These are phyloP conservation scores for Cebidichthys violaceus DNA, from an alignment of 2,113 vertebrate species.

Conservation along the genomic window DNA sequence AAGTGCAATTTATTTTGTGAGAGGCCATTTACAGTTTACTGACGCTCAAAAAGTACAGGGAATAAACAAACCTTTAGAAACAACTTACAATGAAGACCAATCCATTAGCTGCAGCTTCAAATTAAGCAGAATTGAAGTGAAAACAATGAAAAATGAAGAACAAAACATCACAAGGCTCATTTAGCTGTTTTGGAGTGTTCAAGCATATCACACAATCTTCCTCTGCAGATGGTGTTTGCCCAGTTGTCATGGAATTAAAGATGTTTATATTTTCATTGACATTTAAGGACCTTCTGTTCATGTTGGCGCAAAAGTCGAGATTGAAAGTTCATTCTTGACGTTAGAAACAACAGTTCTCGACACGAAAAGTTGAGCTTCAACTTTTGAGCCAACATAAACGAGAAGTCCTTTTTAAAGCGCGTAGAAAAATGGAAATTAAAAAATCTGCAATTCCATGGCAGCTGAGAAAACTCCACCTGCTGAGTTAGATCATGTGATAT, in stretches of 20 bases:
- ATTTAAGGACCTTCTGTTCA: conserved; percentile 1
- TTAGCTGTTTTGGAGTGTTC: not conserved
- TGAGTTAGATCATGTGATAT: not conserved
- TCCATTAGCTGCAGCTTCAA: not conserved
- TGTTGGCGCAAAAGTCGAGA: not conserved
- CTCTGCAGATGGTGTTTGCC: not conserved
- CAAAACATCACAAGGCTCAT: not conserved
- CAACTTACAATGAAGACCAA: not conserved
- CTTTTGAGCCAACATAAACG: not conserved
- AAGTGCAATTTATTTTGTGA: not conserved
- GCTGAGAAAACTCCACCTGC: not conserved
- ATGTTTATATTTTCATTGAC: not conserved
- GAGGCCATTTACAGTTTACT: not conserved
- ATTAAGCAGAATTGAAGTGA: not conserved
- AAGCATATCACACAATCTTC: not conserved
- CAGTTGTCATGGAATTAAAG: not conserved
- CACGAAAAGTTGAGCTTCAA: not conserved
- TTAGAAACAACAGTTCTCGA: not conserved
- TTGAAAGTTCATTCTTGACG: not conserved
- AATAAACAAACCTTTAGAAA: not conserved
- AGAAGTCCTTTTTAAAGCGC: not conserved
- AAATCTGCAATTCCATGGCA: not conserved
- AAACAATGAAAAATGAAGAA: conserved; percentile 13
- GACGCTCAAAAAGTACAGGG: not conserved
- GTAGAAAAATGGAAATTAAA: not conserved